Percentiles rank a stretch among this genome's conserved stretches.
Conservation (phyloP, 2,888 invertebrate species). For the Agrochola litura region DNA sequence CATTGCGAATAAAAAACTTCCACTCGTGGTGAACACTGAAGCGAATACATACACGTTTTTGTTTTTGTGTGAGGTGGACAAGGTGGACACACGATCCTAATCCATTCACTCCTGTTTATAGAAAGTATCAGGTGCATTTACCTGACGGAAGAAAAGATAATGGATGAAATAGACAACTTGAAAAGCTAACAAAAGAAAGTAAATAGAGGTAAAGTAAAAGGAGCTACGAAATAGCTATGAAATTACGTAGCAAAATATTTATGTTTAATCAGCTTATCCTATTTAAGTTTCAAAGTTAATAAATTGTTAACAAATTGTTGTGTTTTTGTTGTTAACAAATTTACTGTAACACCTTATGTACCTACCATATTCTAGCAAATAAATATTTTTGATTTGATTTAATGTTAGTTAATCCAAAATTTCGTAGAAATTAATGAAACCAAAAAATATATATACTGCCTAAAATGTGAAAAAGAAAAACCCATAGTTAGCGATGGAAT, state of each 20-base stretch:
- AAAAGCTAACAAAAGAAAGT: neutral
- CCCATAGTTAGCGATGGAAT: too few relatives aligned
- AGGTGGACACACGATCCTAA: slow-evolving; percentile 17
- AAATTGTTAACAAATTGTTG: too few relatives aligned
- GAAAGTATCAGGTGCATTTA: slow-evolving; percentile 37
- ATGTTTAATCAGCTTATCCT: neutral
- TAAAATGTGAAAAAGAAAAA: neutral
- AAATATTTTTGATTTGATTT: too few relatives aligned
- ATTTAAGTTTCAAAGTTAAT: neutral
- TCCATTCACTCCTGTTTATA: slow-evolving; percentile 25
- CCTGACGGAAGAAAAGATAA: slow-evolving; percentile 19
- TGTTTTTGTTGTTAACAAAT: too few relatives aligned
- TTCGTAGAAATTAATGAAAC: neutral
- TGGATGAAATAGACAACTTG: slow-evolving; percentile 8
- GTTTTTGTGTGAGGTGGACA: slow-evolving; percentile 23
- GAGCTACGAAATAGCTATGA: slow-evolving; percentile 31
- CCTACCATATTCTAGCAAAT: too few relatives aligned
- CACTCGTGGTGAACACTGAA: slow-evolving; percentile 33
- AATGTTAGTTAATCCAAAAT: slow-evolving; percentile 1
- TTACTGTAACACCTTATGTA: too few relatives aligned
- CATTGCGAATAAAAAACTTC: slow-evolving; percentile 50
- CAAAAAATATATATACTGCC: neutral
- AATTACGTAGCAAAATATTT: slow-evolving; percentile 25
- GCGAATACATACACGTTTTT: slow-evolving; percentile 18
- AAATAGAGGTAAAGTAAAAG: neutral